Conservation (phyloP, 2,888 invertebrate genomes). For the Sinotaia quadrata region DNA sequence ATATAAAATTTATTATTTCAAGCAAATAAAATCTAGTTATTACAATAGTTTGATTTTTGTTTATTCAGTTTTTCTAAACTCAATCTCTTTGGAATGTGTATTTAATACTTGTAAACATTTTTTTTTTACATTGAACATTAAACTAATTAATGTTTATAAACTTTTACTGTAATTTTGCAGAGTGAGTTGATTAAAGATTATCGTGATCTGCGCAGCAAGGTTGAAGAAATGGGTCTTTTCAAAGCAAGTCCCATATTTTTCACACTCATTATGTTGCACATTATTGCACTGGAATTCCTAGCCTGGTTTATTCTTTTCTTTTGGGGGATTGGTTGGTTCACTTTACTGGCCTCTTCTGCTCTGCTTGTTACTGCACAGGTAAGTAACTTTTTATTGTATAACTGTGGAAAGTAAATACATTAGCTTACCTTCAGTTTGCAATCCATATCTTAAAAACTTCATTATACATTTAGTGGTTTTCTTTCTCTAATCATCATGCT, state of each 20-base stretch:
- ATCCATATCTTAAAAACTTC: no score
- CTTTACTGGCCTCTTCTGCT: constrained; percentile 51
- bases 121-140: not conserved
- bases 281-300: constrained; percentile 56
- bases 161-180: constrained; percentile 33
- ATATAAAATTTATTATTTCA: no score
- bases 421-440: no score
- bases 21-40: no score
- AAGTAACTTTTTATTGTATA: no score
- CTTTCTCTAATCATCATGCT: no score
- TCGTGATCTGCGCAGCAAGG: constrained; percentile 54
- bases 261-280: constrained; percentile 29
- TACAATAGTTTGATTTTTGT: no score
- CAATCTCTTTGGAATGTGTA: no score
- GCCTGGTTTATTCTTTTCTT: constrained; percentile 53
- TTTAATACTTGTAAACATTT: no score
- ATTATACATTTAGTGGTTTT: no score
- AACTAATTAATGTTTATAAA: not conserved
- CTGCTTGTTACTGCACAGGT: constrained; percentile 63
- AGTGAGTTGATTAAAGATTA: constrained; percentile 59
- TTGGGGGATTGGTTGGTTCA: constrained; percentile 55
- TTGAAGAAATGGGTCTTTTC: constrained; percentile 59
- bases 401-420: no score
- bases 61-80: no score
- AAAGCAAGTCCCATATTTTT: constrained; percentile 39